Percentiles rank a stretch among this genome's conserved stretches.
Evolutionary conservation across 2,888 invertebrate species (phyloP).

Genomic region (Brachylomia viminalis): DNA sequence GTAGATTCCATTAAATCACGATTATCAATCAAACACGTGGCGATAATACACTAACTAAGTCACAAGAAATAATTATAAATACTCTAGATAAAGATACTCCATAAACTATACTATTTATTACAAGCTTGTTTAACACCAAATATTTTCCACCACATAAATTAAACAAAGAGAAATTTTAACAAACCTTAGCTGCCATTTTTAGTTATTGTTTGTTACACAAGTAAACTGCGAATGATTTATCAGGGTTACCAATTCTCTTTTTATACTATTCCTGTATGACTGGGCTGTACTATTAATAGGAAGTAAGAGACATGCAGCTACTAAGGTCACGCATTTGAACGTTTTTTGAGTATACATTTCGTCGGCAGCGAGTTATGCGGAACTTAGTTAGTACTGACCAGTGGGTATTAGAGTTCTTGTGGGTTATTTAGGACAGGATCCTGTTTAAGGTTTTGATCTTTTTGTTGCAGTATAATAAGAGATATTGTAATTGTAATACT

Average conservation of each 20-base stretch:
- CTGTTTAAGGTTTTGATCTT: not conserved
- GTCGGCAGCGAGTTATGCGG: constrained; percentile 82
- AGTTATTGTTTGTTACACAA: constrained; percentile 83
- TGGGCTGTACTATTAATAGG: constrained; percentile 84
- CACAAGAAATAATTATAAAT: not conserved
- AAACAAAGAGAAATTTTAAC: constrained; percentile 54
- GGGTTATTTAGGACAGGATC: constrained; percentile 21
- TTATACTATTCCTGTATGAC: constrained; percentile 81
- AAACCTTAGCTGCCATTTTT: constrained; percentile 89
- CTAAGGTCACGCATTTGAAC: constrained; percentile 83
- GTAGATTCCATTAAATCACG: not conserved
- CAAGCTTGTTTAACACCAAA: not conserved
- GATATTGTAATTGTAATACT: not conserved
- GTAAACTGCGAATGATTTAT: constrained; percentile 87
- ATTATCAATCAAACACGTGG: too few species aligned
- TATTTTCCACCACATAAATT: constrained; percentile 8
- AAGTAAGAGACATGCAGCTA: constrained; percentile 83
- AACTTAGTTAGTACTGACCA: constrained; percentile 74
- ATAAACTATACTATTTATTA: not conserved
- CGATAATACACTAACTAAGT: not conserved
- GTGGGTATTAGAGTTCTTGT: constrained; percentile 31
- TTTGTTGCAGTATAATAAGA: not conserved
- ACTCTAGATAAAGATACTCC: too few species aligned
- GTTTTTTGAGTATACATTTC: constrained; percentile 85
- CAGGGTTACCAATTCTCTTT: constrained; percentile 79